A percentile compares a stretch with the other conserved stretches of the same genome.
These are phyloP conservation scores for Perca schrenkii DNA, from an alignment of 2,113 vertebrate species.

Conservation along the genomic window DNA sequence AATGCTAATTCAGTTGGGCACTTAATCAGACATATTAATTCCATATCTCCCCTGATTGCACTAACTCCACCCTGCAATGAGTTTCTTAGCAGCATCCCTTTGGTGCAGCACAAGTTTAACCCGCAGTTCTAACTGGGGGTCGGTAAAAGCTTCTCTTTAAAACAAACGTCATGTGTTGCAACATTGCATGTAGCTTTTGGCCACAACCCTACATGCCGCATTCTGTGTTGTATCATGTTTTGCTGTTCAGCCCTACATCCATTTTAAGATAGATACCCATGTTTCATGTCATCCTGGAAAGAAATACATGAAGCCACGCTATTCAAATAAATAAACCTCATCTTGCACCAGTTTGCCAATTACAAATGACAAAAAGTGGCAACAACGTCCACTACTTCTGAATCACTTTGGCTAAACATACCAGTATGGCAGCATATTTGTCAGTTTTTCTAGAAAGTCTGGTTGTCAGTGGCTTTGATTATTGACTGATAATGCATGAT, in stretches of 20 bases:
- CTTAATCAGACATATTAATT: slow-evolving; percentile 82
- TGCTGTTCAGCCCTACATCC: slow-evolving; percentile 16
- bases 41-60: slow-evolving; percentile 76
- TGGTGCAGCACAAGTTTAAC: slow-evolving; percentile 32
- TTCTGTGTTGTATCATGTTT: slow-evolving; percentile 11
- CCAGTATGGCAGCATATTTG: slow-evolving; percentile 13
- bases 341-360: slow-evolving; percentile 11
- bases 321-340: slow-evolving; percentile 38
- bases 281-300: slow-evolving; percentile 37
- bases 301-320: slow-evolving; percentile 13
- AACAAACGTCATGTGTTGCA: neutral
- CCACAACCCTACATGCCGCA: neutral
- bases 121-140: neutral
- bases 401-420: slow-evolving; percentile 26
- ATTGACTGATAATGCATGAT: slow-evolving; percentile 32
- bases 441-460: slow-evolving; percentile 37
- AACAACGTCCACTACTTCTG: slow-evolving; percentile 1
- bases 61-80: slow-evolving; percentile 62
- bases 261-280: slow-evolving; percentile 27
- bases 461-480: slow-evolving; percentile 24
- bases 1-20: slow-evolving; percentile 77
- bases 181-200: neutral
- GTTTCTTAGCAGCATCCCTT: slow-evolving; percentile 27
- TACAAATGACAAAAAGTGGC: slow-evolving; percentile 29
- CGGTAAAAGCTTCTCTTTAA: slow-evolving; percentile 6